These are phyloP conservation scores for Onychomys leucogaster DNA, from an alignment of 2,797 vertebrate species.

Conservation along the genomic window DNA sequence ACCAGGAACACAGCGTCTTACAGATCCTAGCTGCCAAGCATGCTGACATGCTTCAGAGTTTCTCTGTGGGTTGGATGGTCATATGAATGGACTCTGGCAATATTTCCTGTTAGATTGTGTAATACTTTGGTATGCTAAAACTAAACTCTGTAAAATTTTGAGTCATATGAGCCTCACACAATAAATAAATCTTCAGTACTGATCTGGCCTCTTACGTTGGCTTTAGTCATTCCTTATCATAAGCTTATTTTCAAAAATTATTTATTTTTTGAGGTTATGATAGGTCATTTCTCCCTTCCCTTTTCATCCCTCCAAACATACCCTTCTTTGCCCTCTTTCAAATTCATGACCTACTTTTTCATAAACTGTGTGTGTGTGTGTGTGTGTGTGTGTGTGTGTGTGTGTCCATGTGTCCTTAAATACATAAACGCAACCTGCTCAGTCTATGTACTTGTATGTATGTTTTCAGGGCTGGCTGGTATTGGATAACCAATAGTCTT, in stretches of 20 bases:
- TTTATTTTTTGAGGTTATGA: background rate
- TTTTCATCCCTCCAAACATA: too few relatives aligned
- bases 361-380: background rate
- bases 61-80: background rate
- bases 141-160: background rate
- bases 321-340: background rate
- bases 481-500: background rate
- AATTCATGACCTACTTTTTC: background rate
- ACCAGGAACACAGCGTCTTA: background rate
- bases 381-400: background rate
- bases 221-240: background rate
- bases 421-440: background rate
- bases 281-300: background rate
- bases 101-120: background rate
- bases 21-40: background rate
- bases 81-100: background rate
- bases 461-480: background rate
- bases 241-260: background rate
- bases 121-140: constrained; percentile 41
- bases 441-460: background rate
- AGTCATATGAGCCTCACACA: background rate
- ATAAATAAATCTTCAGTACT: background rate
- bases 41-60: background rate
- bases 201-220: background rate
- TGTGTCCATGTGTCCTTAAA: background rate